phyloP scores from a whole-genome alignment of 2,113 vertebrate species.

The Halcyon senegalensis region DNA sequence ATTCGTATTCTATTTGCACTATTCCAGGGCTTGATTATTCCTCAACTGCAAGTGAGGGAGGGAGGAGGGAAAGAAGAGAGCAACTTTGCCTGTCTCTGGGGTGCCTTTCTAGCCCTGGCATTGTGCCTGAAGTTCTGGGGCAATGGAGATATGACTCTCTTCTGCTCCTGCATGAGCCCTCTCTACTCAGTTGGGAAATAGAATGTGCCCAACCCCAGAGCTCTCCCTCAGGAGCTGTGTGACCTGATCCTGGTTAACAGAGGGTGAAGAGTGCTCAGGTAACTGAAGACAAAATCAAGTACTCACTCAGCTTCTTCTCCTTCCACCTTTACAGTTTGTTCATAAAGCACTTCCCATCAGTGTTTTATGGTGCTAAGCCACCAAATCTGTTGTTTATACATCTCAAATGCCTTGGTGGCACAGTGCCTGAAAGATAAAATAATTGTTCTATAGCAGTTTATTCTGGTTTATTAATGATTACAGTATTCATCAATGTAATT shows the following conservation, averaged over 20 bases:
- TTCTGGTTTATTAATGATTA: neutral
- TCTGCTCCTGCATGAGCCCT: neutral
- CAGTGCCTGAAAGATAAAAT: neutral
- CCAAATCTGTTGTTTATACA: neutral
- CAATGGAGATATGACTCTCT: neutral
- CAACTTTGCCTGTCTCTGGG: neutral
- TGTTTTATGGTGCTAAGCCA: neutral
- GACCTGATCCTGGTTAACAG: neutral
- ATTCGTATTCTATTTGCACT: neutral
- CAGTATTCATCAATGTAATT: neutral
- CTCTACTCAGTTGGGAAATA: neutral
- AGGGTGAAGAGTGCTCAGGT: neutral
- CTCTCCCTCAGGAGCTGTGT: neutral
- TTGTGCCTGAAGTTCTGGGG: neutral
- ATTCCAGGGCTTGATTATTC: neutral
- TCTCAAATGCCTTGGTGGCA: neutral
- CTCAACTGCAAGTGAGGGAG: neutral
- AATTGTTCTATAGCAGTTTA: neutral
- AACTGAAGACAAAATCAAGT: neutral
- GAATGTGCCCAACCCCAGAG: rapidly evolving
- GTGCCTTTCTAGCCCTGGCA: neutral
- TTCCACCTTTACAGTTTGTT: neutral
- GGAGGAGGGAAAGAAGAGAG: neutral
- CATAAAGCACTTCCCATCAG: neutral
- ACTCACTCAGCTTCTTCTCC: neutral